Evolutionary conservation across 2,113 vertebrate species (phyloP), one percentile per base, ranked within the genome.

Genomic region (Nibea albiflora): DNA sequence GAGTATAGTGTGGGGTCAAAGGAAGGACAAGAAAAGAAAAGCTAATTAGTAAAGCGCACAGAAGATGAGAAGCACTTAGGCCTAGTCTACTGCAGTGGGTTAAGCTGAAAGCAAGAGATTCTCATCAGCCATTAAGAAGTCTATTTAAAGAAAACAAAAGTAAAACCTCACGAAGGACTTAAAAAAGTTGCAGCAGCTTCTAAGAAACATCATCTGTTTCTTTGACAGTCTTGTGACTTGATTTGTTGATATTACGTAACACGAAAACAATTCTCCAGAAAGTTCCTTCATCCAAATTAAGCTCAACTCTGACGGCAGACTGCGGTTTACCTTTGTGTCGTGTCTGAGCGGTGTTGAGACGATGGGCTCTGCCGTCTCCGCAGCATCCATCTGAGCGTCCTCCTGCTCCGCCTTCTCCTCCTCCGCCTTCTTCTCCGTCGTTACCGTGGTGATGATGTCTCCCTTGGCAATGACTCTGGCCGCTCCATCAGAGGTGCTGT

Each of bases 381-480:
- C 92, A 58, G 80, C 93, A 63, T 92, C 88, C 78, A 84, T 91
- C 78, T 89, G 66, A 46, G 72, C 87, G 28, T 96, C 95, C 52
- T 94, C 97, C 47, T 95, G 95, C 85, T 93, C 94, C 2, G 88
- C 91, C 15, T 92, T 96, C 88, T 97, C 96, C 71, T 99, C 98
- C 86, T 99, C 97, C 0, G 93, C 94, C 85, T 98, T 97, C 85
- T 97, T 98, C 94, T 98, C 97, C 0, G 97, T 97, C 5, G 97
- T 99, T 91, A 97, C 96, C 52, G 95, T 96, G 93, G 96, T 97
- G 94, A 98, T 97, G 88, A 98, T 94, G 93, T 97, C 97, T 89
- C 95, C 97, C 87, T 96, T 96, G 92, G 96, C 94, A 66, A 96
- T 95, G 94, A 95, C 96, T 93, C 96, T 97, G 93, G 95, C 93